These are phyloP conservation scores for Forbesichthys agassizii DNA, from an alignment of 2,113 vertebrate species.

Conservation along the genomic window DNA sequence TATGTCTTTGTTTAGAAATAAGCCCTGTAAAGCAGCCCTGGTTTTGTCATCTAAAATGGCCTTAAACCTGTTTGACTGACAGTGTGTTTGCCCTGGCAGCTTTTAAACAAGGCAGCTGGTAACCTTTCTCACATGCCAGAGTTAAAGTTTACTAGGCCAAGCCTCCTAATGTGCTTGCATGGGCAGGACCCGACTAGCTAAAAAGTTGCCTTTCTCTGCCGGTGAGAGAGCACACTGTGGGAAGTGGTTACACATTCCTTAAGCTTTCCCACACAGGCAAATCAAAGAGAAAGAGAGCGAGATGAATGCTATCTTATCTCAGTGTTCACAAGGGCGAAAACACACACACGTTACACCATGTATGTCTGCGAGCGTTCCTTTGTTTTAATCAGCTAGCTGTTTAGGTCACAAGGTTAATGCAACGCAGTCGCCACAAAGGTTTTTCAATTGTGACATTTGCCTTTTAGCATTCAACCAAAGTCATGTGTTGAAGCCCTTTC, in stretches of 20 bases:
- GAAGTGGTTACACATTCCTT: conserved; percentile 46
- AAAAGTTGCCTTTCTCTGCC: conserved; percentile 22
- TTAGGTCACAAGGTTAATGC: conserved; percentile 25
- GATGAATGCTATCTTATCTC: conserved; percentile 44
- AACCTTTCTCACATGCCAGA: conserved; percentile 52
- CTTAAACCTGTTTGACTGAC: conserved; percentile 55
- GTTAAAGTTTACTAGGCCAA: conserved; percentile 41
- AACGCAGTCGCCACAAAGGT: neutral
- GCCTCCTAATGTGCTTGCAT: conserved; percentile 44
- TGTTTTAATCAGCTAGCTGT: conserved; percentile 21
- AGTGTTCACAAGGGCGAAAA: conserved; percentile 8
- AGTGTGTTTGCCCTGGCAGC: conserved; percentile 54
- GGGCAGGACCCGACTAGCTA: conserved; percentile 43
- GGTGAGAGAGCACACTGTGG: conserved; percentile 20
- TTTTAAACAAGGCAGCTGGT: conserved; percentile 45
- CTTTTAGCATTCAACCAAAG: neutral
- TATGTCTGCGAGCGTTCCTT: conserved; percentile 20
- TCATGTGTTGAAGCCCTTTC: too few species aligned
- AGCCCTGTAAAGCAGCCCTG: conserved; percentile 27
- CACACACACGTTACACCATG: conserved; percentile 18
- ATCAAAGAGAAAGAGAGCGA: conserved; percentile 2
- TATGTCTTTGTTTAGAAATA: conserved; percentile 52
- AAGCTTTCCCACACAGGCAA: conserved; percentile 36
- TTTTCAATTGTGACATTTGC: neutral
- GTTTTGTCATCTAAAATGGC: conserved; percentile 48